Percentiles rank a stretch among this genome's conserved stretches.
Conservation (phyloP, 2,113 vertebrate species). For the Gobiocypris rarus region DNA sequence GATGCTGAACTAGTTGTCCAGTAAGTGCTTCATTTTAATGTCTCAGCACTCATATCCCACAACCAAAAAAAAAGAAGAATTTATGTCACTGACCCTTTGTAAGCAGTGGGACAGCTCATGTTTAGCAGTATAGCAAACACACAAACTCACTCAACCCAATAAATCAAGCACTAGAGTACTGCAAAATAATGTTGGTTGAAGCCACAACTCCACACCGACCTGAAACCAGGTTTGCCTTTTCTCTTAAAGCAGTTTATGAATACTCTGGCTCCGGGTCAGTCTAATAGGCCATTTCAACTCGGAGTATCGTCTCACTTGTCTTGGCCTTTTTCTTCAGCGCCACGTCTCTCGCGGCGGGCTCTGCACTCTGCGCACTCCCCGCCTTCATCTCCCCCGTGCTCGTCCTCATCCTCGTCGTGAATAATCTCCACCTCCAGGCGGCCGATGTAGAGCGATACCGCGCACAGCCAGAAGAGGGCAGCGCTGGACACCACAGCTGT, state of each 20-base stretch:
- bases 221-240: constrained; percentile 19
- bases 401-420: constrained; percentile 73
- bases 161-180: constrained; percentile 30
- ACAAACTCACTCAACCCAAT: not conserved
- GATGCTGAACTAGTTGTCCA: not conserved
- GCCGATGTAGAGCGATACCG: constrained; percentile 88
- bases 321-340: constrained; percentile 60
- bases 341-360: constrained; percentile 67
- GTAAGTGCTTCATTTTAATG: not conserved
- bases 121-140: constrained; percentile 4
- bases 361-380: constrained; percentile 64
- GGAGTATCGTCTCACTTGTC: constrained; percentile 65
- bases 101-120: not conserved
- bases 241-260: constrained; percentile 17
- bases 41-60: not conserved
- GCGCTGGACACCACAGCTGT: constrained; percentile 71
- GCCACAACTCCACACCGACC: not conserved
- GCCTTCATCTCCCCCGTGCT: constrained; percentile 68
- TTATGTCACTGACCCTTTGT: not conserved
- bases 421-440: constrained; percentile 88
- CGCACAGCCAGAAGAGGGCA: constrained; percentile 87
- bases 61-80: constrained; percentile 18
- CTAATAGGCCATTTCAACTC: not conserved
- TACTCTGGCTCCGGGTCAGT: not conserved
- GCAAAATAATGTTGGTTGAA: not conserved